phyloP scores from a whole-genome alignment of 2,888 invertebrate species.

The Lithodes maja region DNA sequence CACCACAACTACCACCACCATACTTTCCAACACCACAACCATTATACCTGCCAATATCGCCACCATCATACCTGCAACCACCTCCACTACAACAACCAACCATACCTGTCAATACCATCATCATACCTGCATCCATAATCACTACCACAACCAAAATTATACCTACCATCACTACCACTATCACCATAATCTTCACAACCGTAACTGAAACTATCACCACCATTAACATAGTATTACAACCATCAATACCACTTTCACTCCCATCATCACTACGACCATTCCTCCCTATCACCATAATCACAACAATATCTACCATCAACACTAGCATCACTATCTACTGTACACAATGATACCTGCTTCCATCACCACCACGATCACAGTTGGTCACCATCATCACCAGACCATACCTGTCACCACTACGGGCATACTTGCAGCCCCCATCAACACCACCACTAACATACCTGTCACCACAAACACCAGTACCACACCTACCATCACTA shows the following conservation, averaged over 20 bases:
- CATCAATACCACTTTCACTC: not conserved
- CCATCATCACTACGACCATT: not conserved
- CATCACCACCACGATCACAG: not conserved
- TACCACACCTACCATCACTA: not conserved
- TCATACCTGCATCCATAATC: not conserved
- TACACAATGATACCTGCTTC: not conserved
- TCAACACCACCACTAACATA: not conserved
- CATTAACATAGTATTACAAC: not conserved
- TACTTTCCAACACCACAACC: not conserved
- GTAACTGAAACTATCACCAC: not conserved
- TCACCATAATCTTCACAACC: not conserved
- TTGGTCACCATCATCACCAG: not conserved
- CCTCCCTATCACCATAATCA: not conserved
- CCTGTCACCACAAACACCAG: not conserved
- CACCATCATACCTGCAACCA: conserved; percentile 2
- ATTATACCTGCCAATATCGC: not conserved
- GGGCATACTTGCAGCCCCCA: too few species aligned
- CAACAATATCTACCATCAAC: not conserved
- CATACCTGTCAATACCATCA: not conserved
- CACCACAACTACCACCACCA: not conserved
- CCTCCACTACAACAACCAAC: not conserved
- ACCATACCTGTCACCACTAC: too few species aligned
- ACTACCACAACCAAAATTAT: not conserved
- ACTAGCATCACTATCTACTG: not conserved
- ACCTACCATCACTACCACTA: not conserved